phyloP scores from a whole-genome alignment of 2,888 invertebrate species.

The Exocentrus adspersus region DNA sequence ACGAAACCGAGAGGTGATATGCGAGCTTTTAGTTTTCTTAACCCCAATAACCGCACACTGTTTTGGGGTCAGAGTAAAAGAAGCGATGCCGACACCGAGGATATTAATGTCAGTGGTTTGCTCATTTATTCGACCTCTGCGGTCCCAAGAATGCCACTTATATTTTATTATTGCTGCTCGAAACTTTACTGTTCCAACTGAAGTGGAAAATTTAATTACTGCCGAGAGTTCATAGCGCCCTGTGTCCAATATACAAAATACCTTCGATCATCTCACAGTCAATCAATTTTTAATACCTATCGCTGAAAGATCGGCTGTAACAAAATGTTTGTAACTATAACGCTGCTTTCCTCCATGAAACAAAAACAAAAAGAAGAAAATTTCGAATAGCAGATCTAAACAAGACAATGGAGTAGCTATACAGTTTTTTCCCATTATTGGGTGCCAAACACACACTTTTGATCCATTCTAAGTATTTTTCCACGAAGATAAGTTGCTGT shows the following conservation, averaged over 20 bases:
- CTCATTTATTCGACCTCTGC: slow-evolving; percentile 21
- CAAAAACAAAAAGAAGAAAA: no score
- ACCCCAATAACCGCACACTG: slow-evolving; percentile 8
- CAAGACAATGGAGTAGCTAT: background rate
- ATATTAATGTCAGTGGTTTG: slow-evolving; percentile 23
- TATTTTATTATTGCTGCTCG: slow-evolving; percentile 6
- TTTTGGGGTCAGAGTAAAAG: slow-evolving; percentile 22
- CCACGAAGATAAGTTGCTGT: slow-evolving; percentile 14
- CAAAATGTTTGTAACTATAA: no score
- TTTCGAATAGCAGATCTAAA: no score
- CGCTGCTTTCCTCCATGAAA: no score
- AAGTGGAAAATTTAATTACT: background rate
- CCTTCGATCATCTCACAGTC: no score
- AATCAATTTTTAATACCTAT: no score
- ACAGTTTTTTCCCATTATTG: background rate
- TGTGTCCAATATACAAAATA: no score
- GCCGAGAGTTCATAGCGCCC: no score
- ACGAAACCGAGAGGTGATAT: background rate
- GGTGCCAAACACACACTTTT: background rate
- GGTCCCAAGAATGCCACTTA: slow-evolving; percentile 19
- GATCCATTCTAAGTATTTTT: background rate
- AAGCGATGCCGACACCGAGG: slow-evolving; percentile 5
- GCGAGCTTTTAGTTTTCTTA: slow-evolving; percentile 13
- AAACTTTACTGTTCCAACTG: background rate
- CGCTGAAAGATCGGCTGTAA: no score